Evolutionary conservation across 2,113 vertebrate species (phyloP), one percentile per base, ranked within the genome.

Genomic region (Pelusios castaneus): DNA sequence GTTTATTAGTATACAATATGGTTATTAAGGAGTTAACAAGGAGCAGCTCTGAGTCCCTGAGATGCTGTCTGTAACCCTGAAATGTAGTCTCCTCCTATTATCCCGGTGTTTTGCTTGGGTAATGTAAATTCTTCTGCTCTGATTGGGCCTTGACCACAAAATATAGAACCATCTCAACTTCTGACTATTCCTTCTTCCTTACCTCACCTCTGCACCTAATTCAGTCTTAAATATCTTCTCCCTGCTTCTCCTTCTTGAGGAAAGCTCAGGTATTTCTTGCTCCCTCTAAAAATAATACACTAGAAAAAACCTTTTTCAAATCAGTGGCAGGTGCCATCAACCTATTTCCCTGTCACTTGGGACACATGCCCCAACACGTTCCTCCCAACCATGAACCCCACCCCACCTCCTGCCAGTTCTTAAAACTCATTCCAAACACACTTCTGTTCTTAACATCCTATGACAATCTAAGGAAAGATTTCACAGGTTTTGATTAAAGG

Each of bases 331-430:
- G 84, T 87, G 94, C 34, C 19, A 1, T 75, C 79, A 86, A n/a
- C 29, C 91, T 19, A 84, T 96, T 92, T 92, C 81, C 88, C 91
- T 89, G 92, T 85, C 80, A 29, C 0, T 14, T 29, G 63, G 60
- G 38, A 13, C 22, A 56, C 51, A 51, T 6, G 77, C 85, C 92
- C 70, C 70, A 67, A n/a, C 17, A 17, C 10, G 31, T 67, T 67
- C 17, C 34, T 67, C 8, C 60, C 14, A 21, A 34, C 10, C 34
- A n/a, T 17, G 19, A n/a, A n/a, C 6, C 5, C 34, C 63, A 29
- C 58, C 17, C 2, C 87, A 47, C 11, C 51, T 78, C 29, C 6
- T 24, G 2, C 85, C 63, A 54, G 25, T 38, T 0, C 4, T 2
- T 9, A 80, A 13, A 54, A 54, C 13, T 5, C 6, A 17, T 22